Evolutionary conservation across 2,888 invertebrate genomes (phyloP).

Genomic region (Lissocephala sabroskyi): DNA sequence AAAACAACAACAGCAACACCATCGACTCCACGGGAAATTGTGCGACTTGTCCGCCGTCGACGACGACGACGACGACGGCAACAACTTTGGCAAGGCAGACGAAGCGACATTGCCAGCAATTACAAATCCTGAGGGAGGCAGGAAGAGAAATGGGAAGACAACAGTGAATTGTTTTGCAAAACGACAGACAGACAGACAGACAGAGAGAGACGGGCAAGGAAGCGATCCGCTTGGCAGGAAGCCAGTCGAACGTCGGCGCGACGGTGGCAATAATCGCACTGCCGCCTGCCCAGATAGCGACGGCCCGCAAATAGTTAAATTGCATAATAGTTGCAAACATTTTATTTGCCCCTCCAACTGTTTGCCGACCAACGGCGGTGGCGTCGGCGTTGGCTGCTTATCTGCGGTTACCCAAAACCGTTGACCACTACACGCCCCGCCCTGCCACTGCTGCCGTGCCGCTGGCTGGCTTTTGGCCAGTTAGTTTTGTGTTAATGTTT

Average conservation of each 20-base stretch:
- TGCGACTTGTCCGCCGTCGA: no score
- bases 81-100: no score
- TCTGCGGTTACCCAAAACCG: constrained; percentile 9
- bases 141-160: no score
- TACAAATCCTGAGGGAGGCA: no score
- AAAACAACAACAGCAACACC: constrained; percentile 2
- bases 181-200: no score
- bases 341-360: constrained; percentile 36
- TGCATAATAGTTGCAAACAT: constrained; percentile 48
- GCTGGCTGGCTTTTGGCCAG: not conserved
- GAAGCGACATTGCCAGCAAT: no score
- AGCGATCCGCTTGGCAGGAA: not conserved
- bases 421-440: not conserved
- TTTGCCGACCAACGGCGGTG: not conserved
- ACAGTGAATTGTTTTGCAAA: not conserved
- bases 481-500: constrained; percentile 36
- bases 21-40: constrained; percentile 10
- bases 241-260: not conserved
- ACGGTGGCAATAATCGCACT: not conserved
- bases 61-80: no score
- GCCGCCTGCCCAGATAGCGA: not conserved
- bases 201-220: not conserved
- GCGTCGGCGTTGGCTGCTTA: constrained; percentile 19
- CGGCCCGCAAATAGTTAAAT: constrained; percentile 41
- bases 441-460: not conserved